Evolutionary conservation across 1,140 invertebrate species (phyloP).

Genomic region (Pemphigus obesinymphae): DNA sequence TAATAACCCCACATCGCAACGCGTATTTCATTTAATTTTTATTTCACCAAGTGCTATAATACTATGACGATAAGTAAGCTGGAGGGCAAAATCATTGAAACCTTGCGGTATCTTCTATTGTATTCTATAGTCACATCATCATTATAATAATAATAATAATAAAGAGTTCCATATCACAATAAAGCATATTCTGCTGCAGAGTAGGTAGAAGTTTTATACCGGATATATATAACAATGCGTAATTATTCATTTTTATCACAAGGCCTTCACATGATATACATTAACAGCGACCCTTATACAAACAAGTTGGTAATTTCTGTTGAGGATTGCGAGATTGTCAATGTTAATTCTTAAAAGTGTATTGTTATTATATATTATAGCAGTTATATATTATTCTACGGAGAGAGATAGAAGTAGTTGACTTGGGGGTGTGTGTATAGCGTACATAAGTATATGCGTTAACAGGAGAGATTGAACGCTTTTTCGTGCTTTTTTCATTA

Average conservation of each 20-base stretch:
- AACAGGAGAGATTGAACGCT: neutral
- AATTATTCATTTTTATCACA: constrained; percentile 36
- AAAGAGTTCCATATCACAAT: neutral
- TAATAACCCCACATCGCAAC: neutral
- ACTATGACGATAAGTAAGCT: too few species aligned
- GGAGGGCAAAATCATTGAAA: neutral
- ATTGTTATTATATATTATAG: neutral
- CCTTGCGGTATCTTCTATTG: neutral
- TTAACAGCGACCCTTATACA: neutral
- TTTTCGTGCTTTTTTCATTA: neutral
- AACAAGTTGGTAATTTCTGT: constrained; percentile 2
- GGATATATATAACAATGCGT: constrained; percentile 11
- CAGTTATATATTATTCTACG: neutral
- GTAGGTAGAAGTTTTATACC: neutral
- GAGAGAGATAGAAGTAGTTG: too few species aligned
- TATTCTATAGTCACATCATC: neutral
- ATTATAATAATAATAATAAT: neutral
- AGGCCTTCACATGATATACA: neutral
- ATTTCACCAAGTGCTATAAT: neutral
- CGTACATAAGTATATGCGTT: neutral
- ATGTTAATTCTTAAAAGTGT: neutral
- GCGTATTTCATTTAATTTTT: neutral
- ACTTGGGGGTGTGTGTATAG: neutral
- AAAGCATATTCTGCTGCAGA: neutral
- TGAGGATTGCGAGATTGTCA: neutral